phyloP scores from a whole-genome alignment of 2,113 vertebrate genomes.

The Ardeotis arabs region DNA sequence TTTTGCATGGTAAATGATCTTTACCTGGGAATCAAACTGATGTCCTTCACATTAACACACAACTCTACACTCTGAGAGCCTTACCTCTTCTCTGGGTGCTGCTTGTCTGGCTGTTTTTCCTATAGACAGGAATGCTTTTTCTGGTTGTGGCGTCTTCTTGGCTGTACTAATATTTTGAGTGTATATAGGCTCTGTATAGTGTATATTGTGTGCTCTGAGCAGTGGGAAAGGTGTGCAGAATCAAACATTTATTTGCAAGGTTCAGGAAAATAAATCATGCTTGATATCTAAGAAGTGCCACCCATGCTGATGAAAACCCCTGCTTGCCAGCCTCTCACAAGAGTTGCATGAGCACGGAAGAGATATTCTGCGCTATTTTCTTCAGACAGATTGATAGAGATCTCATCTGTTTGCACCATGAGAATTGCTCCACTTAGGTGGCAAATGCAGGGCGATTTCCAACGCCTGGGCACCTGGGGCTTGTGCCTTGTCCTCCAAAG shows the following conservation, averaged over 20 bases:
- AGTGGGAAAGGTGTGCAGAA: not conserved
- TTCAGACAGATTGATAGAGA: not conserved
- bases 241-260: not conserved
- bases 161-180: not conserved
- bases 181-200: not conserved
- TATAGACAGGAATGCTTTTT: not conserved
- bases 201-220: not conserved
- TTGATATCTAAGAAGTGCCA: not conserved
- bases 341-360: not conserved
- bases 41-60: not conserved
- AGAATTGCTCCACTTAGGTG: not conserved
- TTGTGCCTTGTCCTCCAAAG: not conserved
- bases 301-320: not conserved
- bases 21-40: not conserved
- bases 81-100: not conserved
- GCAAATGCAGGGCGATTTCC: not conserved
- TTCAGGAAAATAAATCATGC: not conserved
- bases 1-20: not conserved
- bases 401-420: not conserved
- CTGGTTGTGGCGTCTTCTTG: not conserved
- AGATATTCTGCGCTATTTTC: not conserved
- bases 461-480: not conserved
- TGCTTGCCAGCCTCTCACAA: not conserved
- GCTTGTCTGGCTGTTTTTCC: not conserved
- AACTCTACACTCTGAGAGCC: not conserved